A percentile compares a stretch with the other conserved stretches of the same genome.
Conservation (phyloP, 2,797 vertebrate species). For the Sebastiscus tertius region DNA sequence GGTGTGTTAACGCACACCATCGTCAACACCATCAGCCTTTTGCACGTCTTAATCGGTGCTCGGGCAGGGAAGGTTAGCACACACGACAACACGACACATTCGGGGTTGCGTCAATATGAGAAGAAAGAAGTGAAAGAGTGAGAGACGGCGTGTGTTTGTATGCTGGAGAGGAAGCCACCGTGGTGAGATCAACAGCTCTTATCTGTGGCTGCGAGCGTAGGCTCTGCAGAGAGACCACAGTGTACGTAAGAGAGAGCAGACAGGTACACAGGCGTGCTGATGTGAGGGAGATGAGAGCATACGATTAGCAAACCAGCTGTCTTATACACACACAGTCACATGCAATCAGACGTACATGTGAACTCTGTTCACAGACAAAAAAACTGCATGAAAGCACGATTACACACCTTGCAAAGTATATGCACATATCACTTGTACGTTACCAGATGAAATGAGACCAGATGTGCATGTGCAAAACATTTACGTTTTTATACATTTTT, state of each 20-base stretch:
- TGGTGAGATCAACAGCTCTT: slow-evolving; percentile 72
- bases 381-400: background rate
- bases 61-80: background rate
- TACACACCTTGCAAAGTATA: background rate
- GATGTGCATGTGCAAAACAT: background rate
- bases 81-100: background rate
- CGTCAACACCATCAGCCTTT: background rate
- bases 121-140: slow-evolving; percentile 11
- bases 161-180: slow-evolving; percentile 67
- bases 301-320: slow-evolving; percentile 45
- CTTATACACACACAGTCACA: slow-evolving; percentile 27
- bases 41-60: background rate
- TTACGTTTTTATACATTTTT: background rate
- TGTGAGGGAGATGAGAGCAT: slow-evolving; percentile 66
- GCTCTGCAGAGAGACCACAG: slow-evolving; percentile 72
- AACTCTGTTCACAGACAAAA: background rate
- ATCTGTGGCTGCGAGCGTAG: slow-evolving; percentile 54
- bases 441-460: background rate
- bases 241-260: slow-evolving; percentile 65
- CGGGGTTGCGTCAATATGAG: background rate
- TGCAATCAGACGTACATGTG: slow-evolving; percentile 3
- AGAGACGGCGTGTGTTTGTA: slow-evolving; percentile 34
- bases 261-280: slow-evolving; percentile 64
- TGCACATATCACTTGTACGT: background rate
- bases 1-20: slow-evolving; percentile 5